Evolutionary conservation across 2,113 vertebrate species (phyloP).

Genomic region (Neolamprologus devosi): DNA sequence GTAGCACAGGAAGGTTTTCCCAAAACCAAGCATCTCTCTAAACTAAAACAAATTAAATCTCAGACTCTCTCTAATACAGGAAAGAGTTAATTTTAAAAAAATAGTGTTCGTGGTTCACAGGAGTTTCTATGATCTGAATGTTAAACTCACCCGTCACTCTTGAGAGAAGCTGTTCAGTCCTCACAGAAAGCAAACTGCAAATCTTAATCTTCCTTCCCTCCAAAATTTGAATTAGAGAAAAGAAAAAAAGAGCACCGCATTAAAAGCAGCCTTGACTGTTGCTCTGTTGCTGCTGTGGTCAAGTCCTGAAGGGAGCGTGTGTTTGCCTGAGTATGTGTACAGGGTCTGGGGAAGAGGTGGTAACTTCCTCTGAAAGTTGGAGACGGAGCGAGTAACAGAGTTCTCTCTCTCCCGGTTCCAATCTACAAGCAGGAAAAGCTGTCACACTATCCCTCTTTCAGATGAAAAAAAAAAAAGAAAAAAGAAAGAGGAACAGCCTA

Average conservation of each 20-base stretch:
- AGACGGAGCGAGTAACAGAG: slow-evolving; percentile 55
- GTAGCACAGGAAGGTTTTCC: neutral
- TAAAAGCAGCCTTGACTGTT: slow-evolving; percentile 19
- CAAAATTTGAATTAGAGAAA: neutral
- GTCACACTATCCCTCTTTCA: slow-evolving; percentile 63
- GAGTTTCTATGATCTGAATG: neutral
- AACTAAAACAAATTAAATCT: neutral
- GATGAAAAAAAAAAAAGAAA: neutral
- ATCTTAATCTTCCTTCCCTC: slow-evolving; percentile 18
- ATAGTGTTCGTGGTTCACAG: neutral
- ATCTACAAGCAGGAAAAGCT: slow-evolving; percentile 66
- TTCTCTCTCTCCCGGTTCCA: slow-evolving; percentile 54
- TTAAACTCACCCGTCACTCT: slow-evolving; percentile 54
- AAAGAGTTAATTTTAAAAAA: neutral
- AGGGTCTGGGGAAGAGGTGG: slow-evolving; percentile 63
- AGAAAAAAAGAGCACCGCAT: neutral
- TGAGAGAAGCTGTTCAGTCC: slow-evolving; percentile 16
- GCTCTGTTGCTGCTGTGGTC: slow-evolving; percentile 46
- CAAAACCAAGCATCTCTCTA: neutral
- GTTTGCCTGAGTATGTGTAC: neutral
- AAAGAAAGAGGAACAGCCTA: slow-evolving; percentile 67
- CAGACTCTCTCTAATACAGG: neutral
- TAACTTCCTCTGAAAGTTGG: slow-evolving; percentile 66
- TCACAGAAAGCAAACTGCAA: neutral
- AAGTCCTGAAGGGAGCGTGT: slow-evolving; percentile 26